A percentile compares a stretch with the other conserved stretches of the same genome.
Conservation (phyloP, 1,140 invertebrate genomes). For the Whitmania pigra region DNA sequence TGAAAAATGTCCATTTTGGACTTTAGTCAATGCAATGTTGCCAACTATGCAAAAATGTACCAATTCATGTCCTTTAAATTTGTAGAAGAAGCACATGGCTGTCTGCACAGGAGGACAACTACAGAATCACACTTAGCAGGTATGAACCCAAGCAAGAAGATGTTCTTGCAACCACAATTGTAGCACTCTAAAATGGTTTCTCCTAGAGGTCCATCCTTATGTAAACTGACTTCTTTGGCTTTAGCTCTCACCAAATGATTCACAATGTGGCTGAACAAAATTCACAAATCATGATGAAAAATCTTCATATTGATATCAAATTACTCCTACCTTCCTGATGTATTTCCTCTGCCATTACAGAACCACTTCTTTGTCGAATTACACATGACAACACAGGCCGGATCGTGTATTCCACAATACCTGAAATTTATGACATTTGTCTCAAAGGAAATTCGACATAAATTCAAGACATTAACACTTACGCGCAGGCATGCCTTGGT, state of each 20-base stretch:
- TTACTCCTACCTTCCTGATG: slow-evolving; percentile 58
- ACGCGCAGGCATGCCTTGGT: slow-evolving; percentile 85
- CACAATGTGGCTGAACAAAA: slow-evolving; percentile 74
- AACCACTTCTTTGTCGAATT: slow-evolving; percentile 99
- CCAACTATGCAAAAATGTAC: slow-evolving; percentile 40
- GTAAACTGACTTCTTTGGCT: slow-evolving; percentile 95
- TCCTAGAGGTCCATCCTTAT: slow-evolving; percentile 89
- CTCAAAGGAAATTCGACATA: neutral
- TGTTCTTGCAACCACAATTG: slow-evolving; percentile 81
- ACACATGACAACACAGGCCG: slow-evolving; percentile 91
- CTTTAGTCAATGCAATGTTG: neutral
- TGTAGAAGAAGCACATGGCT: slow-evolving; percentile 91
- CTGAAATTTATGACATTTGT: slow-evolving; percentile 31
- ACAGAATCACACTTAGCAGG: slow-evolving; percentile 98
- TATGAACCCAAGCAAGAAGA: slow-evolving; percentile 96
- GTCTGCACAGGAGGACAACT: slow-evolving; percentile 89
- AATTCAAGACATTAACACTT: slow-evolving; percentile 28
- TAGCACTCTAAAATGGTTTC: slow-evolving; percentile 97
- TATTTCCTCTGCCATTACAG: slow-evolving; percentile 95
- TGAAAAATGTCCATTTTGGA: slow-evolving; percentile 19
- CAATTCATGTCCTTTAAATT: slow-evolving; percentile 97
- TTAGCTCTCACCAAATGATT: slow-evolving; percentile 95
- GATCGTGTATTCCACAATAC: slow-evolving; percentile 95
- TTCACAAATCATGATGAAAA: neutral
- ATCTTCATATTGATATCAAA: neutral